Base-by-base conservation (phyloP, 2,888 invertebrate species). In the Biston stratarius region DNA sequence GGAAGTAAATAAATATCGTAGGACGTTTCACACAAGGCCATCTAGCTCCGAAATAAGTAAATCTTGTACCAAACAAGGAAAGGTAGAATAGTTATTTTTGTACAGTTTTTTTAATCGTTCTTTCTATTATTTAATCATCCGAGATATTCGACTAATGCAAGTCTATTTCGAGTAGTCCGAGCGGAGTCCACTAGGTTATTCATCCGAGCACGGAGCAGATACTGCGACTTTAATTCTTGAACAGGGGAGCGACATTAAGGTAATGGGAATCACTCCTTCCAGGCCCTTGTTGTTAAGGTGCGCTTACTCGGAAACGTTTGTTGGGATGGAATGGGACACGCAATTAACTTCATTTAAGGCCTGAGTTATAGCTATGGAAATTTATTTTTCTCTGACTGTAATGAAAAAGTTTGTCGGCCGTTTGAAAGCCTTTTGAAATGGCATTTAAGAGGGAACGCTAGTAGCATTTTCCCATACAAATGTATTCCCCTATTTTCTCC, bases 241-340 rank as follows among this genome's bases (percentile, higher is more conserved):
- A 38, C 58, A 38, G 58, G 53, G 45, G 47, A 58, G 38, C 24
- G 67, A 67, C 56, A 63, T 63, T 63, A 63, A 42, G 42, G 48
- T 60, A 67, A 67, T 63, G 53, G 49, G 40, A 40, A 63, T 44
- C 49, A 47, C 58, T 63, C 49, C 60, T 55, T 53, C 47, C 14
- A 11, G 24, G 36, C 33, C 61, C 44, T 49, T 51, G 51, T 51
- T 61, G 48, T 48, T 9, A 45, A 57, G 34, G 57, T 45, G 45
- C 45, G 45, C 56, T 56, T 15, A 53, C 24, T 24, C 15, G 33
- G 38, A 55, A 59, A 47, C 11, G 40, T 65, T 65, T 44, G 55
- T 56, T 33, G 40, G 40, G 49, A 61, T 56, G 55, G 48, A 53
- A 42, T 11, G 34, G n/a, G 55, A 48, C 51, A 45, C 52, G 36